Evolutionary conservation across 2,113 vertebrate genomes (phyloP), one percentile per base, ranked within the genome.

Genomic region (Nothocercus nigrocapillus): DNA sequence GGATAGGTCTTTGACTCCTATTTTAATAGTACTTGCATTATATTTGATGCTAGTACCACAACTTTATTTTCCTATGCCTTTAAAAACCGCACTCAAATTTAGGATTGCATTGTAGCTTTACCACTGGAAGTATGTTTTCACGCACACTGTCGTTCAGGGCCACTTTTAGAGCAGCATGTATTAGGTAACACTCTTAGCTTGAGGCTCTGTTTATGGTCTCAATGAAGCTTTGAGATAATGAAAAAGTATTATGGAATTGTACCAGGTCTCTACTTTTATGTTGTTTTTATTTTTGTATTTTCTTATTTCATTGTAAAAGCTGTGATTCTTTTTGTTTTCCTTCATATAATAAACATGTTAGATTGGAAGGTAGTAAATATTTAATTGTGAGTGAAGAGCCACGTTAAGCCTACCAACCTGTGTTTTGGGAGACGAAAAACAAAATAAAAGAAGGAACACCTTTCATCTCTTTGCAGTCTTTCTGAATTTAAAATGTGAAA

Each of bases 281-380:
- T 53, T 87, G 13, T 49, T 4, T 70, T 91, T 80, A 47, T 54
- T 12, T n/a, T 6, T 79, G 11, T 38, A 25, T 79, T 59, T 93
- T 85, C 36, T 88, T 69, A 67, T 70, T 80, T 78, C 7, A 8
- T 59, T 64, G 19, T 90, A 58, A 78, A 53, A 51, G 25, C 66
- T 90, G 66, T 15, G 12, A 62, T 83, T 93, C 8, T 7, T 83
- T 87, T 95, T 84, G 24, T 40, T 94, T 94, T 94, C 10, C 10
- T 82, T 84, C 56, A 11, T 69, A 59, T 77, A 34, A 69, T 45
- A 51, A 66, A 34, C 5, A 3, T 47, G 16, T 38, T 91, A 73
- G 40, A 76, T 82, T 81, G 30, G 56, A 79, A 5, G 12, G 40
- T 88, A 79, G 77, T 61, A 42, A 5, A 14, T 92, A 90, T 91